Percentiles rank a stretch among this genome's conserved stretches.
These are phyloP conservation scores for Diacarnus erythraeanus DNA, from an alignment of 37 sponge, comb jelly and placozoan genomes.

Conservation along the genomic window DNA sequence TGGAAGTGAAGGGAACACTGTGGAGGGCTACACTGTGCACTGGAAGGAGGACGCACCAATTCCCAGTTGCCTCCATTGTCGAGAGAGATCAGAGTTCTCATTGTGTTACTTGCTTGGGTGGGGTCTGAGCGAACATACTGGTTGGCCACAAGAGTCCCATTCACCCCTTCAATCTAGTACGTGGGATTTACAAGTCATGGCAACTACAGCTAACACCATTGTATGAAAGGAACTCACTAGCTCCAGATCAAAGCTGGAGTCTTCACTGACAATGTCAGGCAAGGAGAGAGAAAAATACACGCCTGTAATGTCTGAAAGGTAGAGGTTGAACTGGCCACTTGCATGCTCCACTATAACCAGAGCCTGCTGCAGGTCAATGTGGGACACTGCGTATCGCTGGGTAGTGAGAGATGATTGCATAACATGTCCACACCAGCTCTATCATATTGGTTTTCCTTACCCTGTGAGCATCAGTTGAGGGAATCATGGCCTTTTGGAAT, in stretches of 20 bases:
- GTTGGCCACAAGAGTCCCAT: conserved; percentile 74
- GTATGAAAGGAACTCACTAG: neutral
- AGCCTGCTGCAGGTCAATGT: conserved; percentile 49
- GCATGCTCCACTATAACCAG: conserved; percentile 63
- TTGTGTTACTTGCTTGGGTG: neutral
- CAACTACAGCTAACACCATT: no score
- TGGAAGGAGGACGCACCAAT: conserved; percentile 28
- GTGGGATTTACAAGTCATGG: no score
- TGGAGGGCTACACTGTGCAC: conserved; percentile 40
- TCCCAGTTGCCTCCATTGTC: conserved; percentile 79
- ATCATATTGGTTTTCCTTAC: conserved; percentile 9
- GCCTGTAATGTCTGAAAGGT: conserved; percentile 72
- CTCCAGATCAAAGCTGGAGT: conserved; percentile 36
- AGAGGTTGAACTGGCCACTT: conserved; percentile 53
- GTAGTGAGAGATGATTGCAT: neutral
- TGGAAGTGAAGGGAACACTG: conserved; percentile 79
- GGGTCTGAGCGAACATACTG: conserved; percentile 45
- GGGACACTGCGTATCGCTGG: conserved; percentile 51
- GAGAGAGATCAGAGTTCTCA: conserved; percentile 65
- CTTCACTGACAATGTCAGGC: conserved; percentile 18
- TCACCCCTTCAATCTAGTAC: conserved; percentile 60
- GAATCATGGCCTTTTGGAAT: conserved; percentile 38
- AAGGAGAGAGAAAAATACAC: conserved; percentile 70
- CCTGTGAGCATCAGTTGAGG: conserved; percentile 35
- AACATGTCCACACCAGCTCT: no score